Base-by-base conservation (phyloP, 1,140 invertebrate genomes). In the Zeugodacus cucurbitae region DNA sequence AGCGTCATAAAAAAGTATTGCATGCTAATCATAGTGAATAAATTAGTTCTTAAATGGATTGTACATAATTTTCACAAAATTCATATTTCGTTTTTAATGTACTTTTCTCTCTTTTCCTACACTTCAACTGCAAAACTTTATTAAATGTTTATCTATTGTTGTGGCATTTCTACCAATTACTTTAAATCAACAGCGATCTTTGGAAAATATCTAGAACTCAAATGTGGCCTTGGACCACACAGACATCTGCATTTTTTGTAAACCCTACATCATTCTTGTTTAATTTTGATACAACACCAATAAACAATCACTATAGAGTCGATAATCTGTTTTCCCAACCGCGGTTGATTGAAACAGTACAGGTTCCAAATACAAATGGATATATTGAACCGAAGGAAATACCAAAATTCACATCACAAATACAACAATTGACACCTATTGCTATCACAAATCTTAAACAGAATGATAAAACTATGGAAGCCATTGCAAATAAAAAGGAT, bases 161-260 rank as follows among this genome's bases (percentile, higher is more conserved):
- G 29, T 67, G 26, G 62, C 3, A 11, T 32, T 32, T 17, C 26
- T 32, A 67, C 29, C 62, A 67, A 17, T 67, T 32, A 67, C 29
- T 7, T 29, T 32, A 67, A 67, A 86, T 10, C 44, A 11, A 26
- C 82, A 54, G 48, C 44, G 54, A 26, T 14, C 14, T 29, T 85
- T 92, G 91, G 91, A 91, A 91, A 87, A 91, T 54, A 54, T 87
- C 90, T 78, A 93, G 90, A 87, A 48, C 91, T 34, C 90, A 93
- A 88, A 88, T 88, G 78, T 92, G 91, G 91, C 92, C 92, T 57
- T 88, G 34, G 67, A 37, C 20, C 6, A 74, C 32, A 34, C 34
- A 32, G 17, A 5, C 34, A 22, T 1, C 17, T 41, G 32, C 32
- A 37, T 32, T 74, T 74, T 37, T 22, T 34, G 4, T 41, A 74